Evolutionary conservation across 2,113 vertebrate species (phyloP).

Genomic region (Aplodontia rufa): DNA sequence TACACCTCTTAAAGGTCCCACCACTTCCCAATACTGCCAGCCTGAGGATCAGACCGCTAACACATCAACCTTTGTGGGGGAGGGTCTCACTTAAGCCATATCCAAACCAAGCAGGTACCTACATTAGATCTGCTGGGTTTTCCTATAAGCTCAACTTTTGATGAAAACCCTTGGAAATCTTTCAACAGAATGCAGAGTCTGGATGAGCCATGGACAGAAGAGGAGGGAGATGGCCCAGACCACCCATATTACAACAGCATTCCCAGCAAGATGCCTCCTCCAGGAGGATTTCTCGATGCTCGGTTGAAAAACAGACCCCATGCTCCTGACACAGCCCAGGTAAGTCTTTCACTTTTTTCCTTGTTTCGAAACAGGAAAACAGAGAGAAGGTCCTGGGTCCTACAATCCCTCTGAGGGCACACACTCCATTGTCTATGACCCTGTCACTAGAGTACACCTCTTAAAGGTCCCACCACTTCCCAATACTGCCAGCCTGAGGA

Average conservation of each 20-base stretch:
- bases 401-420: neutral
- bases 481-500: neutral
- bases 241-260: slow-evolving; percentile 96
- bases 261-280: slow-evolving; percentile 93
- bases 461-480: neutral
- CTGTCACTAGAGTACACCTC: neutral
- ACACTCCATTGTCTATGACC: neutral
- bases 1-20: neutral
- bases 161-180: neutral
- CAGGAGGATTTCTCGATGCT: slow-evolving; percentile 91
- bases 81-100: neutral
- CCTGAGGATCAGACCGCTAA: neutral
- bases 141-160: neutral
- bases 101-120: neutral
- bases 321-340: slow-evolving; percentile 86
- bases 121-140: neutral
- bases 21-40: neutral
- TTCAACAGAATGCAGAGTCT: slow-evolving; percentile 92
- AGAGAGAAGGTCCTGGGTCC: neutral
- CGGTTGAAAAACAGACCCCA: slow-evolving; percentile 87
- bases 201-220: slow-evolving; percentile 95
- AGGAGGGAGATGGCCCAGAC: slow-evolving; percentile 89
- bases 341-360: slow-evolving; percentile 55
- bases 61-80: neutral
- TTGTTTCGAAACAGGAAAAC: neutral